phyloP scores from a whole-genome alignment of 2,888 invertebrate species.

The Thymelicus acteon region DNA sequence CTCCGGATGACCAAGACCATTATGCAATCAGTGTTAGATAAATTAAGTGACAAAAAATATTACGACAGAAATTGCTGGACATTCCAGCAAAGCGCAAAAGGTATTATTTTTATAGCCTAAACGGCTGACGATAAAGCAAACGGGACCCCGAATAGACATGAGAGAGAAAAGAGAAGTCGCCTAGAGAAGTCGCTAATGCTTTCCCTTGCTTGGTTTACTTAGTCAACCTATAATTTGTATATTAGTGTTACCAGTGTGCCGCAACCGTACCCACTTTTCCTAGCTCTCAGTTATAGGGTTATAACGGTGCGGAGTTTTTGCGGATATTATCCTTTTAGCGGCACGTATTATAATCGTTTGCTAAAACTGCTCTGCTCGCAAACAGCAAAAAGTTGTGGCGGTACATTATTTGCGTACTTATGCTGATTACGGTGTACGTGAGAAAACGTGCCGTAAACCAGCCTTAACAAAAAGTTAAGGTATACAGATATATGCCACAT shows the following conservation, averaged over 20 bases:
- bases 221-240: too few species aligned
- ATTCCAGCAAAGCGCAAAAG: too few species aligned
- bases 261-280: constrained; percentile 57
- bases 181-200: too few species aligned
- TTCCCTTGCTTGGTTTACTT: too few species aligned
- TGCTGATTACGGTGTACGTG: constrained; percentile 33
- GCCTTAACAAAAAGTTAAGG: constrained; percentile 24
- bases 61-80: too few species aligned
- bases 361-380: constrained; percentile 54
- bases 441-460: constrained; percentile 21
- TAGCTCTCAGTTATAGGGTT: constrained; percentile 64
- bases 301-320: constrained; percentile 71
- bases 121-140: too few species aligned
- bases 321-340: constrained; percentile 76
- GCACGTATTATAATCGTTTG: constrained; percentile 70
- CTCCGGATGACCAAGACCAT: too few species aligned
- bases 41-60: too few species aligned
- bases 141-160: too few species aligned
- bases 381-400: constrained; percentile 34
- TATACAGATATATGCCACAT: constrained; percentile 11
- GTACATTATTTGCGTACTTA: constrained; percentile 37
- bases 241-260: constrained; percentile 2
- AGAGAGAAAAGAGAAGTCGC: too few species aligned
- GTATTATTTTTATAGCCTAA: too few species aligned
- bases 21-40: too few species aligned